phyloP scores from a whole-genome alignment of 2,797 vertebrate genomes.

The Hyperoplus lanceolatus region DNA sequence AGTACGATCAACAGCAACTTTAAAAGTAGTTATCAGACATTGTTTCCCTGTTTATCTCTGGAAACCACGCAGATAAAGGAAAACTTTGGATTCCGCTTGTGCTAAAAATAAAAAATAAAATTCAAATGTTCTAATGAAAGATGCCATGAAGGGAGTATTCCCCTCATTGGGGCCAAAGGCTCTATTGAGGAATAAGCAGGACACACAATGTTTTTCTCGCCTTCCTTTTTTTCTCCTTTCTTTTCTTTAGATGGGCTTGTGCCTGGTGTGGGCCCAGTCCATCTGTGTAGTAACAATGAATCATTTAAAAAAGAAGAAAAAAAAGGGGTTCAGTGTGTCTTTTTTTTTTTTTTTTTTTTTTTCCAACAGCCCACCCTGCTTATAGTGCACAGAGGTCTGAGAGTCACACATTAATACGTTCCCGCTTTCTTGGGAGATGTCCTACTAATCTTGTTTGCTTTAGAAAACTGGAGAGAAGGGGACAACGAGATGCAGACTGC shows the following conservation, averaged over 20 bases:
- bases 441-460: slow-evolving; percentile 63
- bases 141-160: slow-evolving; percentile 77
- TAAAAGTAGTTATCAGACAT: slow-evolving; percentile 81
- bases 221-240: slow-evolving; percentile 32
- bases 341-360: slow-evolving; percentile 54
- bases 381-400: slow-evolving; percentile 68
- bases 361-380: slow-evolving; percentile 54
- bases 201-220: slow-evolving; percentile 54
- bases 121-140: slow-evolving; percentile 58
- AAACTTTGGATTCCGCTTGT: slow-evolving; percentile 79
- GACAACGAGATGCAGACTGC: slow-evolving; percentile 57
- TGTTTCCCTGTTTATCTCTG: slow-evolving; percentile 72
- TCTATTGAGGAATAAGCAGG: slow-evolving; percentile 74
- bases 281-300: slow-evolving; percentile 70
- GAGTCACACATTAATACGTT: slow-evolving; percentile 56
- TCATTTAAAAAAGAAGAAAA: slow-evolving; percentile 53
- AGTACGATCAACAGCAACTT: slow-evolving; percentile 96
- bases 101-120: slow-evolving; percentile 41
- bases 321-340: slow-evolving; percentile 54
- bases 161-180: slow-evolving; percentile 74
- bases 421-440: slow-evolving; percentile 60
- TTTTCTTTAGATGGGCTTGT: slow-evolving; percentile 52
- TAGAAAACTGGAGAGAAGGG: slow-evolving; percentile 55
- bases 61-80: slow-evolving; percentile 76
- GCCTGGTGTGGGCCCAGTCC: slow-evolving; percentile 51